Base-by-base conservation (phyloP, 92 coral and sea anemone genomes). In the Epizoanthus rinbou region DNA sequence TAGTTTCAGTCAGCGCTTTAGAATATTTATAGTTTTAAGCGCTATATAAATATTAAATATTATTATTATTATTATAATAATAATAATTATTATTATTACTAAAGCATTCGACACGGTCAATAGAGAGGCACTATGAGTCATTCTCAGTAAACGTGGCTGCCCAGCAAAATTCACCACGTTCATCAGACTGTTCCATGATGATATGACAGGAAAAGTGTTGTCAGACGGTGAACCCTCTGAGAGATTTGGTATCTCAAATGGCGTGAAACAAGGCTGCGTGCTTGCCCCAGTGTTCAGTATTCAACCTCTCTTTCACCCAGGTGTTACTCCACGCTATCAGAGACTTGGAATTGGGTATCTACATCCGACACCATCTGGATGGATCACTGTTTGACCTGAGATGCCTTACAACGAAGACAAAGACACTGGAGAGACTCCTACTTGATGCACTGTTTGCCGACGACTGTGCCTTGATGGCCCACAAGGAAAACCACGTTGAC, bases 381-480 rank as follows among this genome's bases (percentile, higher is more conserved):
- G 84, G 74, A 2, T 23, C 56, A 16, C 16, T 80, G 23, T 65
- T 80, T 41, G 57, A 80, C 85, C 76, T 80, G 2, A 5, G 41
- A 4, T 1, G 85, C 22, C 62, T 74, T 24, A 47, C 1, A 7
- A 60, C 80, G 8, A 74, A 18, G 47, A 22, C n/a, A 22, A n/a
- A 37, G 37, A n/a, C 22, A 6, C 16, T 45, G 22, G 31, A 8
- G 80, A 64, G n/a, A n/a, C 31, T 64, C 6, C 5, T 74, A 33
- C 15, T 13, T 3, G 69, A 64, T 0, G 69, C 69, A 3, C n/a
- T 64, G 6, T 8, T 64, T 64, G 69, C 31, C 28, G 35, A 64
- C n/a, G 69, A 64, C 14, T 17, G 69, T 18, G 31, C 69, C 0
- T 33, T 64, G 3, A 18, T 18, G 28, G 69, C 69, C 14, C 69